These are phyloP conservation scores for Apamea anceps DNA, from an alignment of 2,888 invertebrate genomes.

Conservation along the genomic window DNA sequence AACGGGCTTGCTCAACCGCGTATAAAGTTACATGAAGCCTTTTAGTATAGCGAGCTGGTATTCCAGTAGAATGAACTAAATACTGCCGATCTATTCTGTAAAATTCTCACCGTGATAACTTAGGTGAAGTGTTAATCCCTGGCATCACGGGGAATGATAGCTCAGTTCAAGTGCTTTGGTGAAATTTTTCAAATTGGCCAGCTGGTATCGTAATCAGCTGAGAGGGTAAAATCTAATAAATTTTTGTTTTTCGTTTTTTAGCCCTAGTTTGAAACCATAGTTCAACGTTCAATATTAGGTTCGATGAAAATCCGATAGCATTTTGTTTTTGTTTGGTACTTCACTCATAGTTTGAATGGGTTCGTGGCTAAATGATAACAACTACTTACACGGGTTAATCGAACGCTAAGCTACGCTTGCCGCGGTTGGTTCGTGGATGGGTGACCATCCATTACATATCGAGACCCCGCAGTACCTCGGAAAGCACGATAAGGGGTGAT, in stretches of 20 bases:
- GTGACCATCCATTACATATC: not conserved
- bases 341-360: too few relatives aligned
- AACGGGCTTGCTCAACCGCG: too few relatives aligned
- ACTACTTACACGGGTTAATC: too few relatives aligned
- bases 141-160: too few relatives aligned
- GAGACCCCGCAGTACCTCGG: not conserved
- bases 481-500: not conserved
- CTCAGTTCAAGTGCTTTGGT: too few relatives aligned
- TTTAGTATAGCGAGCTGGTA: not conserved
- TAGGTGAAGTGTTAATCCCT: not conserved
- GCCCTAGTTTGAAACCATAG: not conserved
- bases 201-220: not conserved
- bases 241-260: too few relatives aligned
- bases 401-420: too few relatives aligned
- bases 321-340: not conserved
- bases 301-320: not conserved
- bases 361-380: too few relatives aligned
- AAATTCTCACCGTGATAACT: not conserved
- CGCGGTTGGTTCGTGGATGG: not conserved
- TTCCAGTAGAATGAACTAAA: not conserved
- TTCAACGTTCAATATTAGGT: not conserved
- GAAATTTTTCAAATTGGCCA: too few relatives aligned
- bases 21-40: constrained; percentile 20
- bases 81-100: not conserved
- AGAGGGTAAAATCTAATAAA: too few relatives aligned